Evolutionary conservation across 2,888 invertebrate species (phyloP), one percentile per base, ranked within the genome.

Genomic region (Charanyca ferruginea): DNA sequence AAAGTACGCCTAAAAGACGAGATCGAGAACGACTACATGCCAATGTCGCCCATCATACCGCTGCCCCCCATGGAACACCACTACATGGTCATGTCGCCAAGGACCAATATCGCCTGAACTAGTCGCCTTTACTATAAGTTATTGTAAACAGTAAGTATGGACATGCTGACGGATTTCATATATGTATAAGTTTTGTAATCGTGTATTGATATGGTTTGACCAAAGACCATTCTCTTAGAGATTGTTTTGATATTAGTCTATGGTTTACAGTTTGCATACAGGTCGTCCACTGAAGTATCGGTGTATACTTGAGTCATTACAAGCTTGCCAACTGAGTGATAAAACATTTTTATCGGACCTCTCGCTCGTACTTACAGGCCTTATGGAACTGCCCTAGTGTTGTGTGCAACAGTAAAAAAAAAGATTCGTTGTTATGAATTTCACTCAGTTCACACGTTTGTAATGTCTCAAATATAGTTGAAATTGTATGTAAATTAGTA

Each of bases 71-170:
- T 90, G 5, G 94, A 93, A 38, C 91, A 93, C 53, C 94, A 94
- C 80, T 95, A 95, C 70, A 93, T 94, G 45, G 91, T 91, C 18
- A 95, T 95, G 95, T 93, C 94, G 13, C 95, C 95, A 1, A 78
- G 91, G 72, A 87, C 93, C 32, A 90, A 94, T 66, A 84, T 90
- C 76, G 93, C 93, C 67, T 93, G 85, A 90, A 63, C 72, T 81
- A 81, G 83, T 83, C 81, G 63, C 52, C 57, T 48, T 35, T 41
- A 48, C 57, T 63, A 42, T 68, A 74, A 79, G 58, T 67, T 73
- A 73, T 45, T 52, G 32, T 73, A 66, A 77, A 59, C 55, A 52
- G 45, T 73, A 77, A 77, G 72, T 77, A 78, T 51, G 61, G 60
- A 78, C 79, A 66, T 38, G 74, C 66, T 73, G 68, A 75, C 58